A percentile compares a stretch with the other conserved stretches of the same genome.
phyloP scores from a whole-genome alignment of 92 coral and sea anemone species.

The Plumapathes pennacea region DNA sequence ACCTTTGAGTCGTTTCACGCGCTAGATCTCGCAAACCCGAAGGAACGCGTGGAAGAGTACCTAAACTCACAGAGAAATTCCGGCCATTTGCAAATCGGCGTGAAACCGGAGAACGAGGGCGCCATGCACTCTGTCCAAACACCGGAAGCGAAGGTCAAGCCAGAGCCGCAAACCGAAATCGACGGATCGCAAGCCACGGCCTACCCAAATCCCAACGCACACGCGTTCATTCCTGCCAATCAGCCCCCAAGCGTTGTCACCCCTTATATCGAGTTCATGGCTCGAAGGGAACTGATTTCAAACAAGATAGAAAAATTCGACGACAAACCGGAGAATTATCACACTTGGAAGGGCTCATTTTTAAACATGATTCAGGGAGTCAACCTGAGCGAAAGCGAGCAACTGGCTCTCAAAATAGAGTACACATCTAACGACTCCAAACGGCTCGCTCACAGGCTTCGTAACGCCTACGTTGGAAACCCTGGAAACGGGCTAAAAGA shows the following conservation, averaged over 20 bases:
- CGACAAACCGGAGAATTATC: constrained; percentile 56
- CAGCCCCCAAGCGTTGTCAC: constrained; percentile 7
- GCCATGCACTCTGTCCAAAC: neutral
- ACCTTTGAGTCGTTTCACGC: neutral
- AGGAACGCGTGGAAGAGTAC: constrained; percentile 35
- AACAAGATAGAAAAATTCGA: constrained; percentile 62
- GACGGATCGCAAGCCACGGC: constrained; percentile 2
- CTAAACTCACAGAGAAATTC: constrained; percentile 13
- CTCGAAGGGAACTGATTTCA: constrained; percentile 32
- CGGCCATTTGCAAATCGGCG: neutral
- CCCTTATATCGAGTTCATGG: constrained; percentile 38
- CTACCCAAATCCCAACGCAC: constrained; percentile 15
- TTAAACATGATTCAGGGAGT: constrained; percentile 49
- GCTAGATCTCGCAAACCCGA: constrained; percentile 5
- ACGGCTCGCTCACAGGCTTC: constrained; percentile 41
- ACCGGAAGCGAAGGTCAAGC: neutral
- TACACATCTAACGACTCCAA: constrained; percentile 34
- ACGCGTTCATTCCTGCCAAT: constrained; percentile 4
- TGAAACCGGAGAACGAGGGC: neutral
- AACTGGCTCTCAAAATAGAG: constrained; percentile 47
- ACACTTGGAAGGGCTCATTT: constrained; percentile 46
- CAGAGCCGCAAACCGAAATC: neutral
- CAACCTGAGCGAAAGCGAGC: constrained; percentile 39
- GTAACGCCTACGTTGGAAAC: constrained; percentile 41
- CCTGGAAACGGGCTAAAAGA: constrained; percentile 42